Percentiles rank a stretch among this genome's conserved stretches.
Conservation (phyloP, 1,140 invertebrate species). For the Lordiphosa clarofinis region DNA sequence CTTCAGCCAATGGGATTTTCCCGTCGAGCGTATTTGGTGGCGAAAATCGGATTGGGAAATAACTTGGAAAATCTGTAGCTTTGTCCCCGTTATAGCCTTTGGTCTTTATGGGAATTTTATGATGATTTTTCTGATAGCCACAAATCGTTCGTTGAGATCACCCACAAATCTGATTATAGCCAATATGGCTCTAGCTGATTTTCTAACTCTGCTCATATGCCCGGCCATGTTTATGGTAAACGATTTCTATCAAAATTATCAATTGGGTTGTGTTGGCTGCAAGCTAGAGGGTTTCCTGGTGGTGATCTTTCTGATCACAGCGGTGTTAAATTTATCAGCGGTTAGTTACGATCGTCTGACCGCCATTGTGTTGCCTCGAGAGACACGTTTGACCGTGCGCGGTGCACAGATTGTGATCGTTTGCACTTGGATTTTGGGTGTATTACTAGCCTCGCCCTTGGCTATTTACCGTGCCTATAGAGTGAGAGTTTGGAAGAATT, state of each 20-base stretch:
- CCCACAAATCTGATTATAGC: conserved; percentile 89
- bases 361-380: conserved; percentile 87
- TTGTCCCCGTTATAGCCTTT: conserved; percentile 83
- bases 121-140: conserved; percentile 85
- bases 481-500: conserved; percentile 86
- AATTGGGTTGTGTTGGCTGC: conserved; percentile 86
- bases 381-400: conserved; percentile 83
- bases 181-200: conserved; percentile 89
- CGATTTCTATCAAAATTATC: conserved; percentile 88
- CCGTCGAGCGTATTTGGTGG: conserved; percentile 82
- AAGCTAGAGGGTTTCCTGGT: conserved; percentile 86
- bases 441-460: conserved; percentile 83
- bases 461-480: conserved; percentile 84
- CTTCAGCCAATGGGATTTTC: conserved; percentile 72
- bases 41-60: conserved; percentile 82
- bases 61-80: conserved; percentile 82
- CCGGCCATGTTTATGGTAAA: conserved; percentile 86
- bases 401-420: conserved; percentile 83
- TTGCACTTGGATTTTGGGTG: conserved; percentile 85
- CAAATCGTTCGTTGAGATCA: conserved; percentile 85
- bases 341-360: conserved; percentile 91
- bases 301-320: conserved; percentile 84
- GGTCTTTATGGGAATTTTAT: conserved; percentile 87
- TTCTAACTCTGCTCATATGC: conserved; percentile 87
- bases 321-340: conserved; percentile 88